A percentile compares a stretch with the other conserved stretches of the same genome.
Conservation (phyloP, 2,797 vertebrate species). For the Pogoniulus pusillus region DNA sequence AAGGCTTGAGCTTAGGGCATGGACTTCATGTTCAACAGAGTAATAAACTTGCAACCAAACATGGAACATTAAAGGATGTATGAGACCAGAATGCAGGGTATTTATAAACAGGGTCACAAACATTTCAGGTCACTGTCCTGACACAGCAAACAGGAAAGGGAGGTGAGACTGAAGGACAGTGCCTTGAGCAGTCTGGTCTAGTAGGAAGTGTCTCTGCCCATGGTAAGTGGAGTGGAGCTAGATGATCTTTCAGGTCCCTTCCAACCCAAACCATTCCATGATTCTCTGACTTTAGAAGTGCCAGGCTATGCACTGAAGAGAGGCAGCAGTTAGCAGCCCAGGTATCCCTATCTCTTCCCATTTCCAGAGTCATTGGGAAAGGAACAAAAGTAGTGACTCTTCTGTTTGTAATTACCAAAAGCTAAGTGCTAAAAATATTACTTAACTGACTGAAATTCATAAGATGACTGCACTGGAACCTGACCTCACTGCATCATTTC, state of each 20-base stretch:
- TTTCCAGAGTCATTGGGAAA: background rate
- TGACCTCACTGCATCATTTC: background rate
- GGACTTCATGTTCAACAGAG: background rate
- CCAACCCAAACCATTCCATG: too few relatives aligned
- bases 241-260: too few relatives aligned
- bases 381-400: background rate
- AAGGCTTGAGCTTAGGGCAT: background rate
- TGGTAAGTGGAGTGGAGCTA: too few relatives aligned
- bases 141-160: background rate
- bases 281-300: background rate
- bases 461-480: background rate
- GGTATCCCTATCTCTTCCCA: background rate
- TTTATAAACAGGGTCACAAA: background rate
- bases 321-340: background rate
- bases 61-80: rapidly evolving
- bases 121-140: background rate
- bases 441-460: background rate
- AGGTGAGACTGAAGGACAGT: background rate
- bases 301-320: rapidly evolving
- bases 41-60: background rate
- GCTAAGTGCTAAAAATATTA: background rate
- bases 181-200: too few relatives aligned
- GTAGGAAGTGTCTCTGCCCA: too few relatives aligned
- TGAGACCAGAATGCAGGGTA: background rate
- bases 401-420: background rate